Evolutionary conservation across 2,113 vertebrate genomes (phyloP).

Genomic region (Opisthocomus hoazin): DNA sequence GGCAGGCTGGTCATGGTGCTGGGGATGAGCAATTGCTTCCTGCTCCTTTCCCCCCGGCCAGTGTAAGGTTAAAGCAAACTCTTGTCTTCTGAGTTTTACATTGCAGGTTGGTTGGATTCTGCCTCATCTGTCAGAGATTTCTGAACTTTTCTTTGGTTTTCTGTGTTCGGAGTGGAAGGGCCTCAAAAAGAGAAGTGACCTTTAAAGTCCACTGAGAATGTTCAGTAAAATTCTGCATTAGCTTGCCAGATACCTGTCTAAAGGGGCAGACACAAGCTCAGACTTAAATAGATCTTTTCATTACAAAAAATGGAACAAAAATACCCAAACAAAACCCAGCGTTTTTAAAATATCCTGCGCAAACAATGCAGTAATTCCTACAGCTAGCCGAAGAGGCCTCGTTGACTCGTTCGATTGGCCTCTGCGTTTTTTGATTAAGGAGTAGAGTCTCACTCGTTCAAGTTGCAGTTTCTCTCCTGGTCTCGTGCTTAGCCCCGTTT

Average conservation of each 20-base stretch:
- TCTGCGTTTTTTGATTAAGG: constrained; percentile 35
- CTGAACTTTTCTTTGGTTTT: not conserved
- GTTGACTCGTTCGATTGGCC: constrained; percentile 36
- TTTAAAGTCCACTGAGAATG: not conserved
- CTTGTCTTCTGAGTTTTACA: not conserved
- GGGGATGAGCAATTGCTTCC: not conserved
- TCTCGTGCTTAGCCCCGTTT: not conserved
- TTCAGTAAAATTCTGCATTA: not conserved
- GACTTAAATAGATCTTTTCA: not conserved
- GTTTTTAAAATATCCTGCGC: not conserved
- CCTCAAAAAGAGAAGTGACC: not conserved
- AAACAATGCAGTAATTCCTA: constrained; percentile 4
- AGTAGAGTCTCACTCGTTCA: constrained; percentile 22
- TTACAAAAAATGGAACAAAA: not conserved
- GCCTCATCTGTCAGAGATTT: not conserved
- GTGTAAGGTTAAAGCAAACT: not conserved
- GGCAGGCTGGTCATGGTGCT: not conserved
- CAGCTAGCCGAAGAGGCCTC: constrained; percentile 37
- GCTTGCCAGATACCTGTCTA: not conserved
- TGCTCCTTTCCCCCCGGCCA: not conserved
- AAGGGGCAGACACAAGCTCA: not conserved
- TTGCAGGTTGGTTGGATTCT: not conserved
- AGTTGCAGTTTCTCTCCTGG: constrained; percentile 25
- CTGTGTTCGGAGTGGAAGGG: not conserved
- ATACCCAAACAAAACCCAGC: not conserved